Percentiles rank a stretch among this genome's conserved stretches.
phyloP scores from a whole-genome alignment of 2,888 invertebrate genomes.

The Lasioglossum malachurum region DNA sequence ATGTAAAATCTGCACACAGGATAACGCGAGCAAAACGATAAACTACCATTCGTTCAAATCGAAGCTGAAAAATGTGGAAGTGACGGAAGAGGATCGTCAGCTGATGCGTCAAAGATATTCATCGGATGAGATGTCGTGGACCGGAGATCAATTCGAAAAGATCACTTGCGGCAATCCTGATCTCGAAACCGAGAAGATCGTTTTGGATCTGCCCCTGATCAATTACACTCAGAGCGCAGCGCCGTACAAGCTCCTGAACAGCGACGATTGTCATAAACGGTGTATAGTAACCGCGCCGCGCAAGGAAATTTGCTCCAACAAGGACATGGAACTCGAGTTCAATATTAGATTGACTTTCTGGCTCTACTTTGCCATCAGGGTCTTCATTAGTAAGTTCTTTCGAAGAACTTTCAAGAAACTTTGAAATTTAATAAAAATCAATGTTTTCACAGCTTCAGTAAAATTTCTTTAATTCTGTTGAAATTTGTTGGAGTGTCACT shows the following conservation, averaged over 20 bases:
- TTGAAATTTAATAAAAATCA: too few relatives aligned
- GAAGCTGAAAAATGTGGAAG: slow-evolving; percentile 65
- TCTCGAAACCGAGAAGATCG: slow-evolving; percentile 83
- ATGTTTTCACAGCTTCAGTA: too few relatives aligned
- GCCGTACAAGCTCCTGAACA: slow-evolving; percentile 80
- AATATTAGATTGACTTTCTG: slow-evolving; percentile 90
- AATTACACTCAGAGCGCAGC: slow-evolving; percentile 81
- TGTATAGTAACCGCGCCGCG: slow-evolving; percentile 88
- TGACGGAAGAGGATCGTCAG: slow-evolving; percentile 68
- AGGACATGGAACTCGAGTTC: slow-evolving; percentile 87
- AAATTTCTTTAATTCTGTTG: too few relatives aligned
- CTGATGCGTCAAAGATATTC: slow-evolving; percentile 66
- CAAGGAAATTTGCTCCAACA: slow-evolving; percentile 87
- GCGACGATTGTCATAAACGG: slow-evolving; percentile 87
- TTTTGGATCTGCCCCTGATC: slow-evolving; percentile 84
- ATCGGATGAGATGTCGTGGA: slow-evolving; percentile 62
- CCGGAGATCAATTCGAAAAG: slow-evolving; percentile 58
- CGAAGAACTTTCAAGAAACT: too few relatives aligned
- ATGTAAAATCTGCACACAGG: slow-evolving; percentile 13
- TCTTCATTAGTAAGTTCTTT: slow-evolving; percentile 80
- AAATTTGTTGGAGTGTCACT: not conserved
- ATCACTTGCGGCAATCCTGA: slow-evolving; percentile 79
- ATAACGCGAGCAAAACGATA: slow-evolving; percentile 27
- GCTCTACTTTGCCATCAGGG: slow-evolving; percentile 89
- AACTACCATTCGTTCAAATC: slow-evolving; percentile 66